Percentiles rank a stretch among this genome's conserved stretches.
Conservation (phyloP, 1,140 invertebrate species). For the Lysiphlebus fabarum region DNA sequence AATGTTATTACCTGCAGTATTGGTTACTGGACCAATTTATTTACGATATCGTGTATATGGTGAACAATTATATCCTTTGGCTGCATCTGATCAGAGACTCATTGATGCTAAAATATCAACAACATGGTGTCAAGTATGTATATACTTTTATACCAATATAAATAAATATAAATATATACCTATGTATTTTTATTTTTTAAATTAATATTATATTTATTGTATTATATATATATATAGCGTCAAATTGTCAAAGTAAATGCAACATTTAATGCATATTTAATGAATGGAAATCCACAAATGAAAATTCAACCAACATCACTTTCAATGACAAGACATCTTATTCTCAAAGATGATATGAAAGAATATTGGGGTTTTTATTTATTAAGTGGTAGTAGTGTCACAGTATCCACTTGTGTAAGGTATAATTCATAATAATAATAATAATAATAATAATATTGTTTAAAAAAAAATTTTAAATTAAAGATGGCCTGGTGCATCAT, state of each 20-base stretch:
- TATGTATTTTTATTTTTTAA: no score
- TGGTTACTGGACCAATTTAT: constrained; percentile 67
- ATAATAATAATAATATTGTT: constrained; percentile 1
- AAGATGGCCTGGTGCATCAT: constrained; percentile 71
- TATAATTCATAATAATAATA: constrained; percentile 35
- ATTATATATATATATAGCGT: constrained; percentile 50
- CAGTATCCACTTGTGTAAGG: constrained; percentile 72
- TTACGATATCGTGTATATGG: constrained; percentile 66
- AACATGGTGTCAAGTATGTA: constrained; percentile 71
- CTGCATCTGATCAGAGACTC: constrained; percentile 73
- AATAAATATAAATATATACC: no score
- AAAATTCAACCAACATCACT: constrained; percentile 58
- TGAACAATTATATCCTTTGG: constrained; percentile 67
- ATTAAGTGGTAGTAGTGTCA: constrained; percentile 69
- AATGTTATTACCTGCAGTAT: constrained; percentile 62
- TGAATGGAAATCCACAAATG: constrained; percentile 61
- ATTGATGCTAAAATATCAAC: constrained; percentile 71
- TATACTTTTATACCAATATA: no score
- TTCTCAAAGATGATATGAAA: constrained; percentile 75
- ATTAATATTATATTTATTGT: not conserved
- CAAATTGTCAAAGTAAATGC: constrained; percentile 69
- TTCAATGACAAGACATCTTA: constrained; percentile 66
- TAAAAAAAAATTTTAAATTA: not conserved
- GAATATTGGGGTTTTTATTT: constrained; percentile 83
- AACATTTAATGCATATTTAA: constrained; percentile 73